phyloP scores from a whole-genome alignment of 2,113 vertebrate genomes.

The Nannospalax galili region DNA sequence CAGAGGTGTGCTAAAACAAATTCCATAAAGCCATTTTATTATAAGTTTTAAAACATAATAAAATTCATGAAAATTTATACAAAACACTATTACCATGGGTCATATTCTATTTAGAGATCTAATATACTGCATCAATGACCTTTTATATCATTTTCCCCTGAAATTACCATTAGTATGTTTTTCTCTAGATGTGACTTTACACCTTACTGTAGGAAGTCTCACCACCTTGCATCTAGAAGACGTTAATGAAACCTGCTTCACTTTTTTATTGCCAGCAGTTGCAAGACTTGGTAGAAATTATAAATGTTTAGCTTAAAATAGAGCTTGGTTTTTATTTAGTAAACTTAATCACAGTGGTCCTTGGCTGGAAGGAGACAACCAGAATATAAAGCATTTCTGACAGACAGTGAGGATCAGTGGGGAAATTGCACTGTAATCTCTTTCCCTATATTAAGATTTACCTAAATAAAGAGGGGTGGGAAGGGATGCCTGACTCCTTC shows the following conservation, averaged over 20 bases:
- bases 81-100: neutral
- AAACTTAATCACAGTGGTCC: neutral
- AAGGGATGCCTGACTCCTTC: neutral
- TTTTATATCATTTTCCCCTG: neutral
- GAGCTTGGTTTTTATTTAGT: slow-evolving; percentile 17
- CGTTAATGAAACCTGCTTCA: neutral
- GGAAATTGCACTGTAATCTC: slow-evolving; percentile 20
- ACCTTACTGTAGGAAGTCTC: neutral
- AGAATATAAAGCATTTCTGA: neutral
- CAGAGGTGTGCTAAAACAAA: neutral
- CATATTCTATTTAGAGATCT: slow-evolving; percentile 39
- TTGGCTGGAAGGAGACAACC: neutral
- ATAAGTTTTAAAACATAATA: slow-evolving; percentile 23
- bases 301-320: slow-evolving; percentile 51
- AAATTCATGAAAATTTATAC: neutral
- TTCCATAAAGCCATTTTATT: neutral
- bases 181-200: neutral
- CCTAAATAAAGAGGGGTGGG: neutral
- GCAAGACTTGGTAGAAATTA: neutral
- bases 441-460: neutral
- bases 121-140: neutral
- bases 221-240: neutral
- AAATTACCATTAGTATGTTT: neutral
- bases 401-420: slow-evolving; percentile 23
- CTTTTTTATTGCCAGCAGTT: slow-evolving; percentile 15